These are phyloP conservation scores for Macrocentrus cingulum DNA, from an alignment of 1,140 invertebrate species.

Conservation along the genomic window DNA sequence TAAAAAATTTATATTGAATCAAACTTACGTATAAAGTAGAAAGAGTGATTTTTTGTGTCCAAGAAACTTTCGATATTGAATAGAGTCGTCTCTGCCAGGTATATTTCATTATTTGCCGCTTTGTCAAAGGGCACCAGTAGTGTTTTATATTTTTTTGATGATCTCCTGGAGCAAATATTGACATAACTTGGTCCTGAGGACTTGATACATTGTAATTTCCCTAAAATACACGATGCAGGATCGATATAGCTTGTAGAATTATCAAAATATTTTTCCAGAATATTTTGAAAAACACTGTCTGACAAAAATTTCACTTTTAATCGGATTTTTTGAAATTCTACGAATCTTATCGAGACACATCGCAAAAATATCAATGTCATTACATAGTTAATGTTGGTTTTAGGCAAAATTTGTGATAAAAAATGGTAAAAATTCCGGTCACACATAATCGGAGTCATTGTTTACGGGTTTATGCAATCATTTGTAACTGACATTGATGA, in stretches of 20 bases:
- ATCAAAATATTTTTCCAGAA: conserved; percentile 30
- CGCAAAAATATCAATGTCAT: conserved; percentile 31
- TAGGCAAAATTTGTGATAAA: not conserved
- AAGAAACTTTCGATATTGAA: conserved; percentile 55
- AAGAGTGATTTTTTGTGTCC: conserved; percentile 13
- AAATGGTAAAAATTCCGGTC: conserved; percentile 14
- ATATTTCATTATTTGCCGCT: conserved; percentile 47
- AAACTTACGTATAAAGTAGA: conserved; percentile 44
- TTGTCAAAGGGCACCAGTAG: conserved; percentile 47
- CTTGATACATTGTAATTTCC: conserved; percentile 23
- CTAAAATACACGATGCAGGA: conserved; percentile 38
- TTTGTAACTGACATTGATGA: no score
- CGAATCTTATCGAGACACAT: conserved; percentile 36
- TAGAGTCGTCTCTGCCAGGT: conserved; percentile 57
- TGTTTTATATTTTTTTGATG: conserved; percentile 47
- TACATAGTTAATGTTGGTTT: conserved; percentile 18
- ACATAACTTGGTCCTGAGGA: conserved; percentile 34
- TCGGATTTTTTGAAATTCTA: conserved; percentile 32
- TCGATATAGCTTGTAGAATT: conserved; percentile 36
- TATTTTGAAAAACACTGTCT: conserved; percentile 32
- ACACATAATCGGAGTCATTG: not conserved
- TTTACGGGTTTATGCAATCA: not conserved
- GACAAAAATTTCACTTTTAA: conserved; percentile 31
- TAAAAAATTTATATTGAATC: conserved; percentile 6
- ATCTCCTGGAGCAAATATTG: conserved; percentile 39